Percentiles rank a stretch among this genome's conserved stretches.
Conservation (phyloP, 64 coral and sea anemone genomes). For the Hydrozoanthus tunicans region DNA sequence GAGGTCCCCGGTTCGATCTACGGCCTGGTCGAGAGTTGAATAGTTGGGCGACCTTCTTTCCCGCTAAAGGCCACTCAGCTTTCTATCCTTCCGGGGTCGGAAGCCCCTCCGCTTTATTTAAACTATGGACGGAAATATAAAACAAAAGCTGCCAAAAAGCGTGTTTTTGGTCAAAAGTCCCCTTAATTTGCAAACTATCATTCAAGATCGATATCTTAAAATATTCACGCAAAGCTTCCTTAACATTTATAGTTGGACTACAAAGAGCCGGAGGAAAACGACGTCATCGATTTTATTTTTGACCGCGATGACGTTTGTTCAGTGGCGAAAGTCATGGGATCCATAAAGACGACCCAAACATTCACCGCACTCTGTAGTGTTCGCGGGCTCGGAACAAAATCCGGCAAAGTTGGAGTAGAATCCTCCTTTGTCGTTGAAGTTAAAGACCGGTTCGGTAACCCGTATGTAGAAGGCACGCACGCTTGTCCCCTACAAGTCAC, state of each 20-base stretch:
- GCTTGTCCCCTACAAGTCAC: conserved; percentile 73
- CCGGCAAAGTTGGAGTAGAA: conserved; percentile 92
- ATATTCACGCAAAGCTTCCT: background rate
- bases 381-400: conserved; percentile 74
- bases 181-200: background rate
- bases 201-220: background rate
- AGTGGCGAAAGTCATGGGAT: conserved; percentile 75
- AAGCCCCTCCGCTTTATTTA: no score
- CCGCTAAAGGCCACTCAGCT: no score
- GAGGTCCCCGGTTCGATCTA: no score
- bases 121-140: no score
- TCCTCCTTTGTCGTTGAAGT: conserved; percentile 64
- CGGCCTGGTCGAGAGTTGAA: no score
- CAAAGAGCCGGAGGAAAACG: conserved; percentile 77
- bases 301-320: conserved; percentile 65
- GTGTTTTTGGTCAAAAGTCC: background rate
- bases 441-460: conserved; percentile 85
- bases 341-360: conserved; percentile 67
- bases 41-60: no score
- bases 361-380: conserved; percentile 68
- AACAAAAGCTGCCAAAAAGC: background rate
- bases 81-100: no score
- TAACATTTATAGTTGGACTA: background rate
- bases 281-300: conserved; percentile 88
- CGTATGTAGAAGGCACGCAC: conserved; percentile 77